A percentile compares a stretch with the other conserved stretches of the same genome.
Evolutionary conservation across 2,113 vertebrate species (phyloP).

Genomic region (Bucco capensis): DNA sequence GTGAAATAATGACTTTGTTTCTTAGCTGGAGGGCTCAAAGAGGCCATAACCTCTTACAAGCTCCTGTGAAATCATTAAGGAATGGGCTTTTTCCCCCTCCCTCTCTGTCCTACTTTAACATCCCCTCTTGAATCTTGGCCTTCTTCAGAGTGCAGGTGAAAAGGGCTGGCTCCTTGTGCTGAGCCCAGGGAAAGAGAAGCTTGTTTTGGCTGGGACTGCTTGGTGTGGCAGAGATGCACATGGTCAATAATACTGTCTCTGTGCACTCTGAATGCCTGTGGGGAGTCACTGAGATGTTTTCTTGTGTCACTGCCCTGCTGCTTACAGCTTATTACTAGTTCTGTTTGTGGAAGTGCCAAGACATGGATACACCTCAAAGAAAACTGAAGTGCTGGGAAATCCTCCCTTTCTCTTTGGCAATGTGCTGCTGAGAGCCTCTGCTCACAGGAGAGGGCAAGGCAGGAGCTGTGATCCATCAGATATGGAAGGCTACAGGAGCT

Average conservation of each 20-base stretch:
- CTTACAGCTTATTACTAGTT: neutral
- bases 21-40: neutral
- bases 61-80: neutral
- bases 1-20: neutral
- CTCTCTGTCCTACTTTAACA: neutral
- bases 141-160: neutral
- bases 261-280: accelerated
- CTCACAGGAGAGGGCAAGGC: neutral
- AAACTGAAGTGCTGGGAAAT: neutral
- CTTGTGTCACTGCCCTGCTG: neutral
- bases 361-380: neutral
- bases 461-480: accelerated
- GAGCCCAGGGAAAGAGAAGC: neutral
- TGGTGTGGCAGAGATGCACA: accelerated
- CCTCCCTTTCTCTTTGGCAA: neutral
- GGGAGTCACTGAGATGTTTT: neutral
- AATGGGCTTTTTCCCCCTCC: neutral
- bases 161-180: neutral
- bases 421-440: neutral
- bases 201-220: neutral
- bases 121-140: neutral
- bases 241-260: neutral
- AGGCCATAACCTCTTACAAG: accelerated
- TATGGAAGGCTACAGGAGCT: neutral
- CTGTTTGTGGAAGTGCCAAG: neutral